Evolutionary conservation across 2,113 vertebrate genomes (phyloP).

Genomic region (Catharus bicknelli): DNA sequence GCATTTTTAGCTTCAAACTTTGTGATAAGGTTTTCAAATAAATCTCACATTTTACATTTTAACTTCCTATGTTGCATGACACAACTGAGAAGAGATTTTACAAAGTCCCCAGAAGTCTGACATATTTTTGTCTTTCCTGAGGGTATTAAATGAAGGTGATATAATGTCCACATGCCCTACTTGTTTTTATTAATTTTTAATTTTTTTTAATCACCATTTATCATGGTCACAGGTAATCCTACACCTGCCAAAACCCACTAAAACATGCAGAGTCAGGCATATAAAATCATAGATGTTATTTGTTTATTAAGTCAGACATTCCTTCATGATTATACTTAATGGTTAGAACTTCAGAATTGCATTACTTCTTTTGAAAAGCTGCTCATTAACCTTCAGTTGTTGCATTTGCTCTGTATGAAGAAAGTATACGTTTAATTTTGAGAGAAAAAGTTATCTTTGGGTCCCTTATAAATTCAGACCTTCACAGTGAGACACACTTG

Average conservation of each 20-base stretch:
- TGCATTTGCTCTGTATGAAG: background rate
- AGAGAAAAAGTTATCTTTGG: background rate
- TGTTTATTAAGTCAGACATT: constrained; percentile 46
- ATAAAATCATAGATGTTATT: background rate
- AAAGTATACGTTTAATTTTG: background rate
- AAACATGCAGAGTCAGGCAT: background rate
- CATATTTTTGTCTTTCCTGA: background rate
- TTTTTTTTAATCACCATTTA: background rate
- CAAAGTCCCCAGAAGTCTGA: background rate
- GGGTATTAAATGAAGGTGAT: background rate
- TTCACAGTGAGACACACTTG: background rate
- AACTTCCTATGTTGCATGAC: background rate
- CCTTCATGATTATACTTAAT: constrained; percentile 41
- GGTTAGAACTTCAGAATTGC: background rate
- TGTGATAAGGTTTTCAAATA: background rate
- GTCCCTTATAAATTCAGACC: background rate
- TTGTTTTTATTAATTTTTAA: background rate
- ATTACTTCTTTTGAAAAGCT: constrained; percentile 39
- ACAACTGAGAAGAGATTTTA: background rate
- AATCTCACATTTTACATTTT: background rate
- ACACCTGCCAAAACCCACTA: background rate
- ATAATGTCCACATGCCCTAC: background rate
- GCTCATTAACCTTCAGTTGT: background rate
- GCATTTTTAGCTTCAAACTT: background rate
- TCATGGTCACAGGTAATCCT: background rate